Evolutionary conservation across 2,888 invertebrate genomes (phyloP), one percentile per base, ranked within the genome.

Genomic region (Polydrusus tereticollis): DNA sequence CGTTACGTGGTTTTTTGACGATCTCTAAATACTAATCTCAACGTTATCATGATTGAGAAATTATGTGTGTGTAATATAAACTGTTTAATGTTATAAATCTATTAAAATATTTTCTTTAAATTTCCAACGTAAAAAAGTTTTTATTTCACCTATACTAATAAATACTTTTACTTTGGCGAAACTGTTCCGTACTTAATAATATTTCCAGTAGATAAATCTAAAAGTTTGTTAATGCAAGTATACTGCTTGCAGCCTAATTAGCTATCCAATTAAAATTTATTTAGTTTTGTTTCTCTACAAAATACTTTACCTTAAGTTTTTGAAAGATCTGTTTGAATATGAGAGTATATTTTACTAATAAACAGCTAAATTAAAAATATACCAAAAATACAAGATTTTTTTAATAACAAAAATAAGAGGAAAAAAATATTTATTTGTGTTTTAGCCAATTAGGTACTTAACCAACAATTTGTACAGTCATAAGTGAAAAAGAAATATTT

Each of bases 191-290:
- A 23, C 12, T 8, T 12, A 23, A n/a, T n/a, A 47, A 47, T n/a
- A 47, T 47, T 36, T n/a, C n/a, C n/a, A 50, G 50, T 47, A n/a
- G 14, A 7, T 50, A 50, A 47, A 21, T 47, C 21, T 47, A 12
- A 0, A 26, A 50, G 26, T 50, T 50, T 20, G 14, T 8, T 50
- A 8, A 50, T 26, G 36, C 5, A 29, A 29, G 7, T 36, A 50
- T 50, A 43, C 1, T 6, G n/a, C n/a, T 26, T 50, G 50, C 14
- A 23, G 21, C 50, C 26, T 26, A 8, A 23, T 47, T 47, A 47
- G n/a, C 6, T n/a, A 14, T 26, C 26, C n/a, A 14, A 50, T 50
- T 50, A 50, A 50, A 50, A 26, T 23, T 50, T 26, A 23, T 26
- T 50, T 26, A 14, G 23, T 50, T 23, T 26, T 3, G 2, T 26